These are phyloP conservation scores for Nesidiocoris tenuis DNA, from an alignment of 2,888 invertebrate genomes.

Conservation along the genomic window DNA sequence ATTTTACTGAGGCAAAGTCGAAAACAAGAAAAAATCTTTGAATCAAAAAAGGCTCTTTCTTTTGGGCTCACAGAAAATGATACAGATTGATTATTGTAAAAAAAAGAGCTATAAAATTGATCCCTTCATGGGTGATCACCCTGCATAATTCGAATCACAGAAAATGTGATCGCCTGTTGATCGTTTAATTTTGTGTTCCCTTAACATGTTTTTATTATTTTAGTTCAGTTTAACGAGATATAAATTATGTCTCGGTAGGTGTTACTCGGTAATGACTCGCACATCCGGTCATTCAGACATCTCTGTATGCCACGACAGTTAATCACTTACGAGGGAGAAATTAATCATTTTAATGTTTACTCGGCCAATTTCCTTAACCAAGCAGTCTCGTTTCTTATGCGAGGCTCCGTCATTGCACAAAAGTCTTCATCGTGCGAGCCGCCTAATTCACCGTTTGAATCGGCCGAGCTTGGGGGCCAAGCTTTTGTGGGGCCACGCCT, in stretches of 20 bases:
- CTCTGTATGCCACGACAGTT: background rate
- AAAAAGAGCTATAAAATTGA: no score
- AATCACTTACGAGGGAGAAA: background rate
- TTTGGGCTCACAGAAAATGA: no score
- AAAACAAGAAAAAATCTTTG: no score
- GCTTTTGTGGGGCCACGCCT: background rate
- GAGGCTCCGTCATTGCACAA: background rate
- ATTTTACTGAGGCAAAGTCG: no score
- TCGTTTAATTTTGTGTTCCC: no score
- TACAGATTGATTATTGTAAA: no score
- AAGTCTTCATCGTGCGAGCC: background rate
- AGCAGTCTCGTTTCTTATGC: background rate
- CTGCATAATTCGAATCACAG: no score
- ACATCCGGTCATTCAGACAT: background rate
- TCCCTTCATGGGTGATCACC: no score
- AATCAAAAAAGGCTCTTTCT: no score
- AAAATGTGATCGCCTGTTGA: no score
- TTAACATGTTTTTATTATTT: no score
- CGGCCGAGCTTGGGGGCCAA: background rate
- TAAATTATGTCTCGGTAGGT: background rate
- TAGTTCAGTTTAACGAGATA: no score
- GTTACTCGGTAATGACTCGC: background rate
- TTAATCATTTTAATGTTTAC: background rate
- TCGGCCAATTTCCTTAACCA: background rate
- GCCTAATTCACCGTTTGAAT: background rate